These are phyloP conservation scores for Caranx melampygus DNA, from an alignment of 2,113 vertebrate species.

Conservation along the genomic window DNA sequence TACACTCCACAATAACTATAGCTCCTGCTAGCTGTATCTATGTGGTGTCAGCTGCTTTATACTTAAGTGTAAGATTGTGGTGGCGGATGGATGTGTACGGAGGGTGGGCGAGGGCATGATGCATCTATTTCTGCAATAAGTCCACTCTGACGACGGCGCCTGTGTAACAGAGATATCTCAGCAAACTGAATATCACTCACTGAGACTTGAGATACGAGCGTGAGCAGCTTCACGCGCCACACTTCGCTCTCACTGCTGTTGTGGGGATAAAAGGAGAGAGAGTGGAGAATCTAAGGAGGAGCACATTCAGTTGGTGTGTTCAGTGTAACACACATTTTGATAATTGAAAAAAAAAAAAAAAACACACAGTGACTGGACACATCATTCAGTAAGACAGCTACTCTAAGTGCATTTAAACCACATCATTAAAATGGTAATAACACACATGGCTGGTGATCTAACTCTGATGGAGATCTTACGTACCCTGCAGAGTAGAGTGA, in stretches of 20 bases:
- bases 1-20: slow-evolving; percentile 55
- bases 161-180: slow-evolving; percentile 75
- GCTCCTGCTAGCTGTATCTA: slow-evolving; percentile 59
- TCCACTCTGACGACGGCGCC: slow-evolving; percentile 53
- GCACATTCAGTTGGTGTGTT: slow-evolving; percentile 18
- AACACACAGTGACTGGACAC: neutral
- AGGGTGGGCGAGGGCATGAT: slow-evolving; percentile 30
- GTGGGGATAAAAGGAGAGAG: slow-evolving; percentile 16
- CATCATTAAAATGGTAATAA: slow-evolving; percentile 1
- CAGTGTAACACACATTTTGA: neutral
- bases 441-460: neutral
- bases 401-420: neutral
- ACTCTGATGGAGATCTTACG: neutral
- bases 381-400: neutral
- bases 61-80: slow-evolving; percentile 49
- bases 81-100: slow-evolving; percentile 50
- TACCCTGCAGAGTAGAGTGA: neutral
- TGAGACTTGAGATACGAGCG: slow-evolving; percentile 44
- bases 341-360: neutral
- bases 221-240: slow-evolving; percentile 32
- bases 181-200: slow-evolving; percentile 65
- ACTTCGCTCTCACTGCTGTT: slow-evolving; percentile 17
- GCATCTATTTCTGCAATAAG: slow-evolving; percentile 61
- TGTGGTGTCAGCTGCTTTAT: slow-evolving; percentile 52
- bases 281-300: slow-evolving; percentile 18